These are phyloP conservation scores for Philereme vetulata DNA, from an alignment of 2,888 invertebrate genomes.

Conservation along the genomic window DNA sequence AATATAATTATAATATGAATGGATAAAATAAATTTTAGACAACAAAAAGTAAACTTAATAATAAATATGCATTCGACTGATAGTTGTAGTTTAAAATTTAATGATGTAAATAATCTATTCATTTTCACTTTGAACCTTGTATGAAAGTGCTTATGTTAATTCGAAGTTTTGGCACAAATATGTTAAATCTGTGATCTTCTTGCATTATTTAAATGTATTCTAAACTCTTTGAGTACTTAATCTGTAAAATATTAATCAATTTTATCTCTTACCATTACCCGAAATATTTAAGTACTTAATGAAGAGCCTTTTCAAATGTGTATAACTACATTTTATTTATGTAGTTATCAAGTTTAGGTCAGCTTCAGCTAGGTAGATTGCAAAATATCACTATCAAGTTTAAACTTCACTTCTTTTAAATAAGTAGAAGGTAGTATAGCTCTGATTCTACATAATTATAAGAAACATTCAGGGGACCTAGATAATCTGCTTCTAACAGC, in stretches of 20 bases:
- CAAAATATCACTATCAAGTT: not conserved
- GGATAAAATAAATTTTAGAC: constrained; percentile 7
- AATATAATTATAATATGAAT: not conserved
- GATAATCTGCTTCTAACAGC: not conserved
- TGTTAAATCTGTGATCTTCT: constrained; percentile 65
- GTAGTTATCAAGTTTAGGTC: too few species aligned
- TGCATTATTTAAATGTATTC: constrained; percentile 41
- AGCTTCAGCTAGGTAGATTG: too few species aligned
- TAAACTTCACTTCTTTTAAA: not conserved
- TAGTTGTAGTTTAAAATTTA: constrained; percentile 68
- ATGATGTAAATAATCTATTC: constrained; percentile 45
- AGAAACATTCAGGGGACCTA: not conserved
- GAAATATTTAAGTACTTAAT: not conserved
- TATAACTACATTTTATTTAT: not conserved
- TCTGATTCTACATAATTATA: too few species aligned
- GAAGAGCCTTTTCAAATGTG: not conserved
- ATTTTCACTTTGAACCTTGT: constrained; percentile 9
- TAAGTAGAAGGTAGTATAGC: not conserved
- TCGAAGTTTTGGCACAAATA: constrained; percentile 60
- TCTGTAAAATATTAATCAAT: not conserved
- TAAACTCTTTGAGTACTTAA: constrained; percentile 12
- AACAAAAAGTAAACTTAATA: constrained; percentile 49
- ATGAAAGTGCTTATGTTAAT: constrained; percentile 26
- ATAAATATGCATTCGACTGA: constrained; percentile 71
- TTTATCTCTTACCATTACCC: not conserved